A percentile compares a stretch with the other conserved stretches of the same genome.
Conservation (phyloP, 2,797 vertebrate species). For the Bovichtus diacanthus region DNA sequence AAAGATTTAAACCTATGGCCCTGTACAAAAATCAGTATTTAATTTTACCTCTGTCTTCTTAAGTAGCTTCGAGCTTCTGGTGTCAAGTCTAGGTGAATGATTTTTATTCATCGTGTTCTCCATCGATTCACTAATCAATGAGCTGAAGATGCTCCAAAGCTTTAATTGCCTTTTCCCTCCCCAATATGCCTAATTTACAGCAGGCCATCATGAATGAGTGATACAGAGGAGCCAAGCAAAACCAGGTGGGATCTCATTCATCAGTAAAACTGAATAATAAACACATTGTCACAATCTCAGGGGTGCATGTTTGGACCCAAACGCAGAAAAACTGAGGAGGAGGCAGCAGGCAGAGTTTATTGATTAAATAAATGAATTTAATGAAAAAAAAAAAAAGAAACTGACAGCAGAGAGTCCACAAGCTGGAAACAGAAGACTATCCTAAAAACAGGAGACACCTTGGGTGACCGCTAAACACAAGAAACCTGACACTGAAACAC, state of each 20-base stretch:
- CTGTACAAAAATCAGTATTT: not conserved
- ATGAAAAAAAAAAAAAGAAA: too few relatives aligned
- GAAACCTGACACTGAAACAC: too few relatives aligned
- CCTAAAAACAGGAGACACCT: too few relatives aligned
- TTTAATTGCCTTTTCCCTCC: slow-evolving; percentile 37
- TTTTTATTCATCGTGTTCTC: slow-evolving; percentile 56
- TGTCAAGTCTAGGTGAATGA: slow-evolving; percentile 9
- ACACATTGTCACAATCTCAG: too few relatives aligned
- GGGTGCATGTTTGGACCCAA: too few relatives aligned
- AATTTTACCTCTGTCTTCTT: slow-evolving; percentile 13
- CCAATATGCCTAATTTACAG: slow-evolving; percentile 40
- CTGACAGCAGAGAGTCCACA: too few relatives aligned
- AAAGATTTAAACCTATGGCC: not conserved
- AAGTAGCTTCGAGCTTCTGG: slow-evolving; percentile 13
- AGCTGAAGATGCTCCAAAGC: slow-evolving; percentile 46
- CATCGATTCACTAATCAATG: slow-evolving; percentile 62
- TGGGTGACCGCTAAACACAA: too few relatives aligned
- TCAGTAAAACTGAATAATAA: too few relatives aligned
- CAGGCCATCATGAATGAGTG: slow-evolving; percentile 13
- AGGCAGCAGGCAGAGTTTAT: too few relatives aligned
- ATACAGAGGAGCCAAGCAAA: slow-evolving; percentile 8
- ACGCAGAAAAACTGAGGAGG: too few relatives aligned
- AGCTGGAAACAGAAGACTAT: too few relatives aligned
- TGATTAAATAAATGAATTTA: too few relatives aligned
- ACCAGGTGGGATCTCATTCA: not conserved